These are phyloP conservation scores for Rhinopomastus cyanomelas DNA, from an alignment of 2,113 vertebrate genomes.

Conservation along the genomic window DNA sequence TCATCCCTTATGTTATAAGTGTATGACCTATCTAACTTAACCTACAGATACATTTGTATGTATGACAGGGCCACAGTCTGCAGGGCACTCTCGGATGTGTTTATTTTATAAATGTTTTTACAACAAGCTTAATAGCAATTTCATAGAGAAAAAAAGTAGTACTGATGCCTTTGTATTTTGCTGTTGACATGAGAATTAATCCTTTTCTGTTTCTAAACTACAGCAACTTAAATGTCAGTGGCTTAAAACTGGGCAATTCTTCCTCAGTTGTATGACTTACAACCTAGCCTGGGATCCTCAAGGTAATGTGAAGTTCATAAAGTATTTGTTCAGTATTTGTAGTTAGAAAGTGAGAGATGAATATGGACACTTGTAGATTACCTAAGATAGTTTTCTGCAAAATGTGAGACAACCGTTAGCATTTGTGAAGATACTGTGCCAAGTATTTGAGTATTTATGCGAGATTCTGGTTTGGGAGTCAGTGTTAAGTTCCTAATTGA, in stretches of 20 bases:
- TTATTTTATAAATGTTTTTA: neutral
- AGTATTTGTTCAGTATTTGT: constrained; percentile 20
- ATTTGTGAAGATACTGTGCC: neutral
- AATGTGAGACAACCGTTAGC: neutral
- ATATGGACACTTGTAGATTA: neutral
- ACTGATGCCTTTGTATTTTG: neutral
- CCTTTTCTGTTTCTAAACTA: constrained; percentile 27
- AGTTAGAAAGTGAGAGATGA: neutral
- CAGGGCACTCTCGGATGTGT: neutral
- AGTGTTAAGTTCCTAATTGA: neutral
- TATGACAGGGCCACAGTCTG: neutral
- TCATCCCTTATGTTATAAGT: neutral
- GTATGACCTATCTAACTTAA: neutral
- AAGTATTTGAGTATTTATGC: neutral
- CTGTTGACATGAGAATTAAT: constrained; percentile 6
- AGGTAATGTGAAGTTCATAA: constrained; percentile 79
- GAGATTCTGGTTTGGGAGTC: neutral
- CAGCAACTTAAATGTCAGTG: constrained; percentile 96
- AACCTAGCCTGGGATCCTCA: constrained; percentile 98
- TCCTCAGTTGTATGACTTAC: constrained; percentile 95
- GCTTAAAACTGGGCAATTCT: constrained; percentile 98
- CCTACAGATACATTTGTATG: neutral
- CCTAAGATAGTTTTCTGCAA: neutral
- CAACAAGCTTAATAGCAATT: neutral
- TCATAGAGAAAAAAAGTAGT: neutral